Evolutionary conservation across 2,113 vertebrate genomes (phyloP).

Genomic region (Ranitomeya imitator): DNA sequence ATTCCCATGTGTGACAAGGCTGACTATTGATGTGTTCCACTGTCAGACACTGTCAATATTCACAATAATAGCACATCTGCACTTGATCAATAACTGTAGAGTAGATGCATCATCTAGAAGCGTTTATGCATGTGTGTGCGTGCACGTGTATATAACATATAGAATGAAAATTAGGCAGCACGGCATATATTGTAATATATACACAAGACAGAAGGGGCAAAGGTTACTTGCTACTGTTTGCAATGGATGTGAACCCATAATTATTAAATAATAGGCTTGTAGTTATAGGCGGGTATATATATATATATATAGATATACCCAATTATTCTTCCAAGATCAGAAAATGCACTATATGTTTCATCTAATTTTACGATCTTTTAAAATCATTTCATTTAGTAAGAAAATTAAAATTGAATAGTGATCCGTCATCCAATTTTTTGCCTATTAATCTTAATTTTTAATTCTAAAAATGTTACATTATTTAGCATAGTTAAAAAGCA

Average conservation of each 20-base stretch:
- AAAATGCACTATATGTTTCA: no score
- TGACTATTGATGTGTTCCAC: constrained; percentile 57
- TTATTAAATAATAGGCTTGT: background rate
- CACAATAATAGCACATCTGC: constrained; percentile 58
- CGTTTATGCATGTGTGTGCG: background rate
- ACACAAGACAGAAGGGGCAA: background rate
- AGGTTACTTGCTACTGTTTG: background rate
- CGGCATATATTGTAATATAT: background rate
- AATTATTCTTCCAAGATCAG: no score
- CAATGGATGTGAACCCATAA: background rate
- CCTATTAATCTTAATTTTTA: background rate
- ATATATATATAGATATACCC: background rate
- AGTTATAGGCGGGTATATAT: background rate
- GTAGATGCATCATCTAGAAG: constrained; percentile 46
- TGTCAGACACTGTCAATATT: constrained; percentile 57
- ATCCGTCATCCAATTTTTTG: no score
- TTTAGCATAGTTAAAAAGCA: background rate
- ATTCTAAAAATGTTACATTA: background rate
- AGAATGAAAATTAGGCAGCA: background rate
- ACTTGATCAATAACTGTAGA: constrained; percentile 55
- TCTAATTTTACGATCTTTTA: no score
- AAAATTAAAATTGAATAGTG: background rate
- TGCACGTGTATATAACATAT: constrained; percentile 13
- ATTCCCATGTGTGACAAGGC: constrained; percentile 55
- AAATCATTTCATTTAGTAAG: no score